phyloP scores from a whole-genome alignment of 2,113 vertebrate genomes.

The Podocnemis expansa region DNA sequence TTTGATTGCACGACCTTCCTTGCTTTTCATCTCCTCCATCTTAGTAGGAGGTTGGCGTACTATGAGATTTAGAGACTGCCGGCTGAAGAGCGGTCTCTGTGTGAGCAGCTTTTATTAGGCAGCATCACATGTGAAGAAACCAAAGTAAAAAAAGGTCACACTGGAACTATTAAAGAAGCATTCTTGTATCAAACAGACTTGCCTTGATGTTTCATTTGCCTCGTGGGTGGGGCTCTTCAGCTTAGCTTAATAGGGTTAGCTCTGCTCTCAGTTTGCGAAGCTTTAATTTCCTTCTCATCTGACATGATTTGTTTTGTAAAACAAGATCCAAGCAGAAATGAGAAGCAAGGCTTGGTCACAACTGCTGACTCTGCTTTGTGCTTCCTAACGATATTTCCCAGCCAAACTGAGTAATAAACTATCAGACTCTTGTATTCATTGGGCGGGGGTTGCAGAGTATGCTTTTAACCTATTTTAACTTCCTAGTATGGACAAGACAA shows the following conservation, averaged over 20 bases:
- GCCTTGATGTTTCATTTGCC: constrained; percentile 31
- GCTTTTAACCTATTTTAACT: accelerated
- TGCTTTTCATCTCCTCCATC: background rate
- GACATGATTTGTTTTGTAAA: constrained; percentile 70
- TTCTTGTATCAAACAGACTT: constrained; percentile 24
- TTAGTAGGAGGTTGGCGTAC: background rate
- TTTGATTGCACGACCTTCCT: accelerated
- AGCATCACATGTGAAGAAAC: background rate
- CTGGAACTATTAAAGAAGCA: constrained; percentile 47
- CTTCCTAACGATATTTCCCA: constrained; percentile 52
- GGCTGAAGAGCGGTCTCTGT: background rate
- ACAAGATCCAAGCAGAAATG: constrained; percentile 63
- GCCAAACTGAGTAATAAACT: constrained; percentile 37
- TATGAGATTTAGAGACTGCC: accelerated
- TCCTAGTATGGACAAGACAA: accelerated
- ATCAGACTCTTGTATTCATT: background rate
- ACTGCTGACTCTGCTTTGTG: constrained; percentile 45
- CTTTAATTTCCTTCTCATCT: constrained; percentile 60
- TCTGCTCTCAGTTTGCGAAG: constrained; percentile 14
- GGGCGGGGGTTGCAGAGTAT: background rate
- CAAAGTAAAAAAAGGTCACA: constrained; percentile 4
- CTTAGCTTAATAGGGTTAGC: constrained; percentile 39
- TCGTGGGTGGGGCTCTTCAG: constrained; percentile 6
- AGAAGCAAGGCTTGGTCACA: constrained; percentile 58
- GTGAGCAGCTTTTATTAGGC: background rate